phyloP scores from a whole-genome alignment of 2,888 invertebrate species.

The Drosophila quasianomalipes region DNA sequence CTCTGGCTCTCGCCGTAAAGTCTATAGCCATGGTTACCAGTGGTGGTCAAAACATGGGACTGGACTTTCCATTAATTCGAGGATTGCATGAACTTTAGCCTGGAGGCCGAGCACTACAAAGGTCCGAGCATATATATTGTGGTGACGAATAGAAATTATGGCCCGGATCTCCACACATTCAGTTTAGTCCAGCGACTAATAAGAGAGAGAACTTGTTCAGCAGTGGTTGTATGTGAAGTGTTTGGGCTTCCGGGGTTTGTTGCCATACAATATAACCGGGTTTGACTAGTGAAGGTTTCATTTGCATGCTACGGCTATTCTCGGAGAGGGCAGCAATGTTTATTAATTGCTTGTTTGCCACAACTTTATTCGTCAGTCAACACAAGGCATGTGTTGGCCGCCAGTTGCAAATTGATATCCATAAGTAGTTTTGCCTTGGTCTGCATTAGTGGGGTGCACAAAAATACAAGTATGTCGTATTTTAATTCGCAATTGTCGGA shows the following conservation, averaged over 20 bases:
- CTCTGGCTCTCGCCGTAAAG: constrained; percentile 49
- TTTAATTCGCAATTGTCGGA: constrained; percentile 15
- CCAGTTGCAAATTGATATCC: constrained; percentile 47
- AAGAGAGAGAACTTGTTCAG: constrained; percentile 16
- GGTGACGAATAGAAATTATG: constrained; percentile 49
- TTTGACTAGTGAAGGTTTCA: constrained; percentile 79
- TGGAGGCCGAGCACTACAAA: constrained; percentile 39
- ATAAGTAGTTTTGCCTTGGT: constrained; percentile 57
- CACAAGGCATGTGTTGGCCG: constrained; percentile 49
- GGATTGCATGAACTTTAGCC: constrained; percentile 60
- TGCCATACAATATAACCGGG: constrained; percentile 18
- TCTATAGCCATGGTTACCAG: constrained; percentile 68
- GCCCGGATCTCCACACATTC: constrained; percentile 21
- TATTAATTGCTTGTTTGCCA: constrained; percentile 72
- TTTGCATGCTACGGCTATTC: constrained; percentile 67
- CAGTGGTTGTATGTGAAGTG: constrained; percentile 35
- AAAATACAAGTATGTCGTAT: constrained; percentile 26
- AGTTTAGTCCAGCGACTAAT: constrained; percentile 24
- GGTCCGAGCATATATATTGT: constrained; percentile 37
- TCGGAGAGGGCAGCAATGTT: constrained; percentile 43
- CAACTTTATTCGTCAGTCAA: constrained; percentile 56
- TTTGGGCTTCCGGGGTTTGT: constrained; percentile 69
- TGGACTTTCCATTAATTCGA: constrained; percentile 78
- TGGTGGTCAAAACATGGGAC: constrained; percentile 75
- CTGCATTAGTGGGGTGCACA: constrained; percentile 48